phyloP scores from a whole-genome alignment of 2,113 vertebrate species.

The Cyrtonyx montezumae region DNA sequence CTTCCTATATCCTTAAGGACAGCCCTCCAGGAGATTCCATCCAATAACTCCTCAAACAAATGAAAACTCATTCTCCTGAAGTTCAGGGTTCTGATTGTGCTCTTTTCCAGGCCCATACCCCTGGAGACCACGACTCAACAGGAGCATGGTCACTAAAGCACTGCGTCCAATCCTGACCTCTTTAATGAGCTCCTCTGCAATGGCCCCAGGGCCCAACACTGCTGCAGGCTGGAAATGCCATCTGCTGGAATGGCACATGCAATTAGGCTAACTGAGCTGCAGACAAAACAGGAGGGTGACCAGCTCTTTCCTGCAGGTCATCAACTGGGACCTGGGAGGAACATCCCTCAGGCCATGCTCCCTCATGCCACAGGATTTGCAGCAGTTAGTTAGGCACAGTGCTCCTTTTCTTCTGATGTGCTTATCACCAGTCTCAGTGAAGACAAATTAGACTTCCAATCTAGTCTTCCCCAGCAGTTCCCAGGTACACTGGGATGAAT shows the following conservation, averaged over 20 bases:
- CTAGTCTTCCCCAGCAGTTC: background rate
- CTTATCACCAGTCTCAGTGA: background rate
- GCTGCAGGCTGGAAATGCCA: background rate
- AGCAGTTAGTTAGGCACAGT: background rate
- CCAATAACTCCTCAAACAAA: too few species aligned
- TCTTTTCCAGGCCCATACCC: background rate
- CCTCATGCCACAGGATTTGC: background rate
- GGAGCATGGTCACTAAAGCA: background rate
- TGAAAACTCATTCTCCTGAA: background rate
- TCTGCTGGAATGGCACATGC: background rate
- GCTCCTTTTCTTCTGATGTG: background rate
- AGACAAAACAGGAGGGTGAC: background rate
- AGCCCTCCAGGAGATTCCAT: too few species aligned
- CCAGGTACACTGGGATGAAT: background rate
- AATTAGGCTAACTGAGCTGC: background rate
- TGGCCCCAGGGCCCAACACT: background rate
- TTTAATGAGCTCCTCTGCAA: background rate
- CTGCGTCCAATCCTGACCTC: background rate
- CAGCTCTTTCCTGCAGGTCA: background rate
- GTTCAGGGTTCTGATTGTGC: background rate
- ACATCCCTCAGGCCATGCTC: background rate
- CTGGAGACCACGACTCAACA: background rate
- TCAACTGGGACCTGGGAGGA: accelerated
- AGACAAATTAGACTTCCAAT: background rate
- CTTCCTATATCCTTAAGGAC: too few species aligned